Conservation (phyloP, 2,113 vertebrate species). For the Odontesthes bonariensis region DNA sequence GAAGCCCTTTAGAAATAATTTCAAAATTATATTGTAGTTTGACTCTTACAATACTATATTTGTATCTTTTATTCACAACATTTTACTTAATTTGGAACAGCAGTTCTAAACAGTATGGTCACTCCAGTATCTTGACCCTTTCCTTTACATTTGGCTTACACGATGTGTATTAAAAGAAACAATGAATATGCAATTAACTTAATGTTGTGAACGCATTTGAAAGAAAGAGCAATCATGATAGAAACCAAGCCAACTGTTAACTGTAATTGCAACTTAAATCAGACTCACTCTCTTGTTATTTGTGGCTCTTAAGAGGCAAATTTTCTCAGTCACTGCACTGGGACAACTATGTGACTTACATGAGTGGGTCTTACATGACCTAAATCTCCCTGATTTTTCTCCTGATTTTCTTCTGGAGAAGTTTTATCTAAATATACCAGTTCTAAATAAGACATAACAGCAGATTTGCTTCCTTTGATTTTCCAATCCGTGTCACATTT, state of each 20-base stretch:
- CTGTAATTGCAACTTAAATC: conserved; percentile 18
- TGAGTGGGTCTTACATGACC: background rate
- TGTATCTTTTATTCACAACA: no score
- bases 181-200: background rate
- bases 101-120: no score
- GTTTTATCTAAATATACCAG: background rate
- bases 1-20: no score
- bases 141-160: no score
- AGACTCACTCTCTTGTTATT: conserved; percentile 13
- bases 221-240: conserved; percentile 7
- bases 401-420: background rate
- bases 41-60: no score
- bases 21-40: no score
- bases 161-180: background rate
- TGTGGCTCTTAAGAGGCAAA: conserved; percentile 17
- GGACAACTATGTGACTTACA: no score
- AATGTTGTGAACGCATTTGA: background rate
- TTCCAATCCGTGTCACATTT: background rate
- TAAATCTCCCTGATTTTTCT: conserved; percentile 2
- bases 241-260: background rate
- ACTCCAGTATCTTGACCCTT: no score
- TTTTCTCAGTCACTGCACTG: conserved; percentile 18
- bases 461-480: background rate
- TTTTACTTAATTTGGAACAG: no score
- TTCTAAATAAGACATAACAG: background rate